These are phyloP conservation scores for Solea senegalensis DNA, from an alignment of 2,113 vertebrate genomes.

Conservation along the genomic window DNA sequence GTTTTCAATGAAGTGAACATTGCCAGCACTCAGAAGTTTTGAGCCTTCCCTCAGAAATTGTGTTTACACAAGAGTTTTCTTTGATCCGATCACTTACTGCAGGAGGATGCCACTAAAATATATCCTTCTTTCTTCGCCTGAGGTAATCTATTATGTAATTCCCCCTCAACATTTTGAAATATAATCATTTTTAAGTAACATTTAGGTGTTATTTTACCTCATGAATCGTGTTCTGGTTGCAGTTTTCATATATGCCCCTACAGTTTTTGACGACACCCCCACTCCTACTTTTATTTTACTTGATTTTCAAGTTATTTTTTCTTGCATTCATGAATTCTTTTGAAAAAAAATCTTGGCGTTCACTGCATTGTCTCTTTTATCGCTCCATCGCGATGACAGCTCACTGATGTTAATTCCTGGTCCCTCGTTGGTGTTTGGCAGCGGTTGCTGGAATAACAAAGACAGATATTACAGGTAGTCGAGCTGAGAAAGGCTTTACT, in stretches of 20 bases:
- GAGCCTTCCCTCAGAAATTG: constrained; percentile 65
- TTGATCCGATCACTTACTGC: constrained; percentile 61
- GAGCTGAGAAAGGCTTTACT: constrained; percentile 57
- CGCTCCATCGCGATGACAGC: constrained; percentile 57
- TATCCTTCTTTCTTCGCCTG: too few relatives aligned
- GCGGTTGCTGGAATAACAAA: constrained; percentile 56
- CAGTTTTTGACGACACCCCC: too few relatives aligned
- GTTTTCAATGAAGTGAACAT: constrained; percentile 24
- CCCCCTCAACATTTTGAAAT: too few relatives aligned
- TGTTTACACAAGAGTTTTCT: constrained; percentile 70
- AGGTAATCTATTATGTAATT: too few relatives aligned
- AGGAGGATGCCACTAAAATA: constrained; percentile 35
- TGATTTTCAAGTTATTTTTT: too few relatives aligned
- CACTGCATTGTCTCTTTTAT: constrained; percentile 36
- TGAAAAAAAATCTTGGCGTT: constrained; percentile 4
- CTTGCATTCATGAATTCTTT: too few relatives aligned
- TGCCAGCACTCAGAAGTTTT: constrained; percentile 57
- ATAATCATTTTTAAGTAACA: too few relatives aligned
- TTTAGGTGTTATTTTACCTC: too few relatives aligned
- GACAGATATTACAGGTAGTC: constrained; percentile 38
- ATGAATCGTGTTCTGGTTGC: too few relatives aligned
- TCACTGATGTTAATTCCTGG: constrained; percentile 58
- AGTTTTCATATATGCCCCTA: too few relatives aligned
- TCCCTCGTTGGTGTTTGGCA: constrained; percentile 55
- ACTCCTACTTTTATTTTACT: too few relatives aligned